These are phyloP conservation scores for Zalophus californianus DNA, from an alignment of 2,797 vertebrate species.

Conservation along the genomic window DNA sequence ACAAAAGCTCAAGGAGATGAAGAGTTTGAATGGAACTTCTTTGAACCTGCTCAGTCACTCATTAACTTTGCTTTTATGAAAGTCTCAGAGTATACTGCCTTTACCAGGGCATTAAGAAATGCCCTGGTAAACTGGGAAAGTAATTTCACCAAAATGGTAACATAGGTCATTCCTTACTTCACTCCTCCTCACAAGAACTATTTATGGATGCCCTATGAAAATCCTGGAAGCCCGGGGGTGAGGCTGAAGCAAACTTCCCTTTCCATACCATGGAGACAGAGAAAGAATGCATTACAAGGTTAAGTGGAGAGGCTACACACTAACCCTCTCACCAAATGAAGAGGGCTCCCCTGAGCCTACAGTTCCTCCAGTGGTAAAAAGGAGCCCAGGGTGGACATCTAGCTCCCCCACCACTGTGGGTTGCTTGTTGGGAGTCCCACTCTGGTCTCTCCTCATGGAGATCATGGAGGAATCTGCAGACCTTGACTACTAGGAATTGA, in stretches of 20 bases:
- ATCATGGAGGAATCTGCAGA: not conserved
- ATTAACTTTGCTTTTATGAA: not conserved
- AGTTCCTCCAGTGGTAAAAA: not conserved
- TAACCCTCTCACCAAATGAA: not conserved
- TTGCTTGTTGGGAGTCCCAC: not conserved
- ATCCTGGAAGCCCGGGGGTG: not conserved
- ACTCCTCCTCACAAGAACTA: not conserved
- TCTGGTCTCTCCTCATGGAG: not conserved
- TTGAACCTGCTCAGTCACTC: not conserved
- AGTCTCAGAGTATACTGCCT: not conserved
- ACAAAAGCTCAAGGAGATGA: not conserved
- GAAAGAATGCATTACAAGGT: not conserved
- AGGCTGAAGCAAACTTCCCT: not conserved
- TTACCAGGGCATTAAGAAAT: not conserved
- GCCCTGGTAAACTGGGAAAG: not conserved
- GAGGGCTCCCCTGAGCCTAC: not conserved
- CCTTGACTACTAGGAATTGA: not conserved
- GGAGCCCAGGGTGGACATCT: not conserved
- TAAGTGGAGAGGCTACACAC: not conserved
- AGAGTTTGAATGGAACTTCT: not conserved
- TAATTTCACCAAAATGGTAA: not conserved
- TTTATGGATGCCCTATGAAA: not conserved
- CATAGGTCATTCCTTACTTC: not conserved
- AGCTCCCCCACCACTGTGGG: not conserved
- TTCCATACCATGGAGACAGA: not conserved